Conservation (phyloP, 2,888 invertebrate genomes). For the Patella depressa region DNA sequence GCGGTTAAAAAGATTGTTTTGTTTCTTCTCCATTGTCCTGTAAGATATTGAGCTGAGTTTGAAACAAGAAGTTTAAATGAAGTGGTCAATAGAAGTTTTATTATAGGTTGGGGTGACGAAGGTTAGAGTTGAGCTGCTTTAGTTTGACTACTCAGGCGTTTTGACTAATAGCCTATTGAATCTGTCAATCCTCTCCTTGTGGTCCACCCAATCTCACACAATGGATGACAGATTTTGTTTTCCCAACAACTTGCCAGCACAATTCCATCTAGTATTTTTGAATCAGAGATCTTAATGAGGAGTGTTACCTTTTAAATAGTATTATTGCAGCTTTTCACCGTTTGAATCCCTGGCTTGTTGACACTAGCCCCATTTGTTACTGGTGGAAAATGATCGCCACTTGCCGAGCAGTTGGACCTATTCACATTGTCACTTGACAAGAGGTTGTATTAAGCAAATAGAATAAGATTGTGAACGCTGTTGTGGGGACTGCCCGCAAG, state of each 20-base stretch:
- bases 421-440: constrained; percentile 19
- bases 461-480: constrained; percentile 15
- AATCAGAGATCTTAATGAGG: constrained; percentile 25
- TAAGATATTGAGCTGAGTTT: too few relatives aligned
- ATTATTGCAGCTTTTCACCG: constrained; percentile 25
- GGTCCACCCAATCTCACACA: constrained; percentile 15
- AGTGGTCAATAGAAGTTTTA: constrained; percentile 28
- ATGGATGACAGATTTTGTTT: constrained; percentile 28
- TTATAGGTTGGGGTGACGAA: constrained; percentile 23
- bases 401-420: constrained; percentile 25
- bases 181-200: constrained; percentile 27
- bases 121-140: constrained; percentile 16
- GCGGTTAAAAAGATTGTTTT: too few relatives aligned
- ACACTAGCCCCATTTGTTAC: constrained; percentile 13
- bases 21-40: too few relatives aligned
- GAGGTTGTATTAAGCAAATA: constrained; percentile 21
- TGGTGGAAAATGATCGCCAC: constrained; percentile 26
- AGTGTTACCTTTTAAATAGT: constrained; percentile 25
- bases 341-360: constrained; percentile 15
- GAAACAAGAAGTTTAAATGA: neutral
- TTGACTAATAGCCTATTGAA: constrained; percentile 35
- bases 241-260: constrained; percentile 25
- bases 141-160: constrained; percentile 4
- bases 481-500: constrained; percentile 16
- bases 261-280: constrained; percentile 25